phyloP scores from a whole-genome alignment of 2,113 vertebrate species.

The Urocynchramus pylzowi region DNA sequence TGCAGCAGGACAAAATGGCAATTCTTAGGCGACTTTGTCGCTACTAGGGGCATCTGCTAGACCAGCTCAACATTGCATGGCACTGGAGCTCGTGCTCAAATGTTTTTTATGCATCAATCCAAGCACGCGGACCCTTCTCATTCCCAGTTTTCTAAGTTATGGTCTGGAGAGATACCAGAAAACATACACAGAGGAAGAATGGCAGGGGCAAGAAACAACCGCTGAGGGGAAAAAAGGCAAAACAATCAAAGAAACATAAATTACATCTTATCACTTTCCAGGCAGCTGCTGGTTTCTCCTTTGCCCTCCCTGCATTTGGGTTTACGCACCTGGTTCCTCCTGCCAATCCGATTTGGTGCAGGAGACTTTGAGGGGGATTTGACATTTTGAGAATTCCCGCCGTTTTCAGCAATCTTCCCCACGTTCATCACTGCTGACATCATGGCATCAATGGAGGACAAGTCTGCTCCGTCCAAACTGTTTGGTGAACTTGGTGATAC shows the following conservation, averaged over 20 bases:
- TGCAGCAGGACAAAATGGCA: not conserved
- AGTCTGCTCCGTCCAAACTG: constrained; percentile 78
- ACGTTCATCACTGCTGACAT: constrained; percentile 89
- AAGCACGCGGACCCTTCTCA: fast-evolving
- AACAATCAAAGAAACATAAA: not conserved
- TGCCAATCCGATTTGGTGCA: constrained; percentile 81
- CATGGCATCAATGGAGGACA: constrained; percentile 88
- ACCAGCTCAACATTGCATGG: not conserved
- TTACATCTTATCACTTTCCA: not conserved
- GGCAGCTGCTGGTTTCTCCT: not conserved
- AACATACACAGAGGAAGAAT: not conserved
- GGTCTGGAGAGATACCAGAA: not conserved
- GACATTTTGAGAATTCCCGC: constrained; percentile 69
- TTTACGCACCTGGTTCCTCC: constrained; percentile 84
- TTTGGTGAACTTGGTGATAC: constrained; percentile 58
- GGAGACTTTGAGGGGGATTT: constrained; percentile 84
- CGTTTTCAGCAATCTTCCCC: constrained; percentile 81
- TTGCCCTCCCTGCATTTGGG: not conserved
- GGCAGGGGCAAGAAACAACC: not conserved
- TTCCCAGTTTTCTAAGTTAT: not conserved
- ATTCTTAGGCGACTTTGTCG: not conserved
- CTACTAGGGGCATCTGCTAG: not conserved
- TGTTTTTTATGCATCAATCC: not conserved
- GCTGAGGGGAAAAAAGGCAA: not conserved
- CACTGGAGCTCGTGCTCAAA: fast-evolving